Evolutionary conservation across 2,888 invertebrate species (phyloP).

Genomic region (Limnephilus lunatus): DNA sequence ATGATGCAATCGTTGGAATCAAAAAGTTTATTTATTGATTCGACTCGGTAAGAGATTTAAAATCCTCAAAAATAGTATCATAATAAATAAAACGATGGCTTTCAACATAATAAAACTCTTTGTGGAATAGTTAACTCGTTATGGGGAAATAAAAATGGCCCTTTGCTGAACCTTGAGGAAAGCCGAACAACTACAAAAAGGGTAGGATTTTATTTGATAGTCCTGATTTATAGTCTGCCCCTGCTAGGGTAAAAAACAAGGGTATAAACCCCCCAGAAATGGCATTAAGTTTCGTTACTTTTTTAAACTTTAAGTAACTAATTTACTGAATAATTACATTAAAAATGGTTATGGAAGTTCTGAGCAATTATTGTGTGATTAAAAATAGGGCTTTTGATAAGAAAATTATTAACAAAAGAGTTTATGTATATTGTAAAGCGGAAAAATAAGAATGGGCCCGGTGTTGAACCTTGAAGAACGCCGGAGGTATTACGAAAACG

Average conservation of each 20-base stretch:
- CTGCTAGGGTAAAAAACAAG: no score
- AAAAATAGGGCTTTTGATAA: no score
- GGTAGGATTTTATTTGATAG: no score
- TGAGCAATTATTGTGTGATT: no score
- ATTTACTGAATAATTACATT: no score
- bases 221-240: no score
- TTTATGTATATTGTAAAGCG: not conserved
- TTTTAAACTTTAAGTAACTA: no score
- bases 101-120: not conserved
- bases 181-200: not conserved
- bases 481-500: not conserved
- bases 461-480: not conserved
- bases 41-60: not conserved
- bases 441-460: not conserved
- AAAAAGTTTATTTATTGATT: not conserved
- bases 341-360: no score
- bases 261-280: no score
- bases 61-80: not conserved
- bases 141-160: no score
- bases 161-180: not conserved
- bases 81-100: not conserved
- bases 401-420: not conserved
- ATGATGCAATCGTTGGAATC: not conserved
- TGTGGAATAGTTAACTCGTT: not conserved
- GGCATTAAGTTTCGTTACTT: no score